Percentiles rank a stretch among this genome's conserved stretches.
Evolutionary conservation across 2,888 invertebrate species (phyloP).

Genomic region (Phyto melanocephala): DNA sequence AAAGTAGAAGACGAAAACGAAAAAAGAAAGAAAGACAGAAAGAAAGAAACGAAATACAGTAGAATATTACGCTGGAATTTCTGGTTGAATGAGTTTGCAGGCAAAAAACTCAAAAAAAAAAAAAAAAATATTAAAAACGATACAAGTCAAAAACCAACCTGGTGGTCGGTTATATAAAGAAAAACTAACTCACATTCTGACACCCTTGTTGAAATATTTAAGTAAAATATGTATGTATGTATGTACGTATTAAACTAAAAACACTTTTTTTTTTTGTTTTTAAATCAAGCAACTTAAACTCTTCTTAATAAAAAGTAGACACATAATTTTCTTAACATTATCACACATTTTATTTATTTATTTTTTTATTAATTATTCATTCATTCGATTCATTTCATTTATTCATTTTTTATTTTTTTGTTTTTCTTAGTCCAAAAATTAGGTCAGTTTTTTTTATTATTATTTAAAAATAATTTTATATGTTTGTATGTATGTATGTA

Average conservation of each 20-base stretch:
- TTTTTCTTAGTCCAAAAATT: slow-evolving; percentile 27
- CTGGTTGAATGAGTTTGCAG: slow-evolving; percentile 60
- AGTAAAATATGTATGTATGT: too few relatives aligned
- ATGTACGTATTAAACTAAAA: too few relatives aligned
- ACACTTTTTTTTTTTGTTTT: slow-evolving; percentile 12
- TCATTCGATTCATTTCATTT: too few relatives aligned
- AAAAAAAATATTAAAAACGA: slow-evolving; percentile 7
- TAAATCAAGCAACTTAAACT: slow-evolving; percentile 35
- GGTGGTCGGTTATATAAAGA: slow-evolving; percentile 9
- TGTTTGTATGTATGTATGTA: too few relatives aligned
- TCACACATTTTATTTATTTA: slow-evolving; percentile 16
- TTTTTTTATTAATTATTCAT: too few relatives aligned
- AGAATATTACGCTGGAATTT: slow-evolving; percentile 59
- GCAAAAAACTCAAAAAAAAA: slow-evolving; percentile 23
- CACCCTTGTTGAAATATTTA: too few relatives aligned
- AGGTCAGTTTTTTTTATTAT: slow-evolving; percentile 36
- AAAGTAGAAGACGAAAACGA: slow-evolving; percentile 15
- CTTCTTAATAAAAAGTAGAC: not conserved
- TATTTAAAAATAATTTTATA: too few relatives aligned
- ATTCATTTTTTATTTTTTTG: slow-evolving; percentile 19
- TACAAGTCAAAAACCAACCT: slow-evolving; percentile 40
- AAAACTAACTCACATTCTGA: not conserved
- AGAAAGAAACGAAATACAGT: slow-evolving; percentile 6
- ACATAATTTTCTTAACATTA: not conserved
- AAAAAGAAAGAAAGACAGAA: not conserved